These are phyloP conservation scores for Eumaeus atala DNA, from an alignment of 1,140 invertebrate species.

Conservation along the genomic window DNA sequence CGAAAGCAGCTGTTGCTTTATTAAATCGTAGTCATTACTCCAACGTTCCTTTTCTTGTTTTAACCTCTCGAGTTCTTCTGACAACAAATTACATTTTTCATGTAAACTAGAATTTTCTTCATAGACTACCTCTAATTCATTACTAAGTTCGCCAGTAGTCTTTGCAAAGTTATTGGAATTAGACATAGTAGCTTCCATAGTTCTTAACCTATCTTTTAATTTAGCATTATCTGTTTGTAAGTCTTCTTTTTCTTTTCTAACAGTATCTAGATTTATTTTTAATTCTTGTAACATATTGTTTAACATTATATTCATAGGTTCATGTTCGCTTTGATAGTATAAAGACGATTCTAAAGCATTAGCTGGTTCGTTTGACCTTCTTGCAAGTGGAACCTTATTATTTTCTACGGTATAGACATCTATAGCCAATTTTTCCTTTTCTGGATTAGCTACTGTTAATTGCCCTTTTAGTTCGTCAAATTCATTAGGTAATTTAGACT, in stretches of 20 bases:
- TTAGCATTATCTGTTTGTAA: constrained; percentile 33
- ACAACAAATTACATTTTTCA: constrained; percentile 19
- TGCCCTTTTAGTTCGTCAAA: constrained; percentile 58
- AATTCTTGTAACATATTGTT: constrained; percentile 44
- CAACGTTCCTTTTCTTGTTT: constrained; percentile 30
- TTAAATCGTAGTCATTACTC: constrained; percentile 29
- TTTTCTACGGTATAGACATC: constrained; percentile 66
- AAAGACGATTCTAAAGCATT: constrained; percentile 33
- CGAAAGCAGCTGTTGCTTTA: constrained; percentile 31
- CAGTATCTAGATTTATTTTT: constrained; percentile 37
- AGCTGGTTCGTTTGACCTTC: constrained; percentile 58
- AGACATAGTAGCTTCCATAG: background rate
- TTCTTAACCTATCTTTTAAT: constrained; percentile 32
- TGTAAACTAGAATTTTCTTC: background rate
- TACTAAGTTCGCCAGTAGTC: background rate
- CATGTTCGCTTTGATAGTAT: constrained; percentile 37
- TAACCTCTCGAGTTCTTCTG: constrained; percentile 28
- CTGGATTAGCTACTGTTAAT: constrained; percentile 43
- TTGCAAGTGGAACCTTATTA: constrained; percentile 64
- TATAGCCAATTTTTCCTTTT: constrained; percentile 64
- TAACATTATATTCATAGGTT: constrained; percentile 35
- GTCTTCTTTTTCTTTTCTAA: constrained; percentile 42
- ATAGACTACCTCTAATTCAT: background rate
- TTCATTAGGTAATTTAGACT: constrained; percentile 46
- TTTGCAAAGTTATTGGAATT: background rate